A percentile compares a stretch with the other conserved stretches of the same genome.
Conservation (phyloP, 2,888 invertebrate genomes). For the Hydropsyche betteni region DNA sequence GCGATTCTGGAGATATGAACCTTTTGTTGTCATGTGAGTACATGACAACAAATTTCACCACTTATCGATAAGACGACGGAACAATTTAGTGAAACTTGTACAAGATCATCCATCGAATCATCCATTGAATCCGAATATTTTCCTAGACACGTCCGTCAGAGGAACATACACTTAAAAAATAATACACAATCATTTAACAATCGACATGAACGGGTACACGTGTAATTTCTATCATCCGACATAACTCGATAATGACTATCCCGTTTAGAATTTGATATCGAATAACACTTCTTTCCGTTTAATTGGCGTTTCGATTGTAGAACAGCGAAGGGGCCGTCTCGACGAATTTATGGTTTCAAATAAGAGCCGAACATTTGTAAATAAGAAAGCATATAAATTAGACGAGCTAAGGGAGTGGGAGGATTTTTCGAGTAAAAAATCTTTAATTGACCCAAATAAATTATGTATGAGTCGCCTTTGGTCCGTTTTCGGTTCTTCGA, state of each 20-base stretch:
- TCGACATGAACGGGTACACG: background rate
- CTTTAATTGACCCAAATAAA: constrained; percentile 48
- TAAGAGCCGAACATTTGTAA: constrained; percentile 46
- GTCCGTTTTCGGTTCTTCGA: background rate
- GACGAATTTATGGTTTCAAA: constrained; percentile 45
- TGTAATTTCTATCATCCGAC: constrained; percentile 2
- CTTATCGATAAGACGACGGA: too few species aligned
- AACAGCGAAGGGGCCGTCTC: constrained; percentile 40
- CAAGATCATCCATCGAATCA: too few species aligned
- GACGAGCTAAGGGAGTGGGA: constrained; percentile 5
- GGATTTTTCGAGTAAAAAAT: constrained; percentile 37
- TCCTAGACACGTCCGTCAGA: too few species aligned
- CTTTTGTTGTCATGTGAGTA: too few species aligned
- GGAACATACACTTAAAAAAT: too few species aligned
- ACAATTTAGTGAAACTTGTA: too few species aligned
- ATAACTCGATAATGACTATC: constrained; percentile 6
- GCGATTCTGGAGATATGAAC: too few species aligned
- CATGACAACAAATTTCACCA: too few species aligned
- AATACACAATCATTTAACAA: too few species aligned
- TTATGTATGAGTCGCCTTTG: constrained; percentile 39
- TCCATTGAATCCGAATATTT: too few species aligned
- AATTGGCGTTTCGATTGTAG: constrained; percentile 37
- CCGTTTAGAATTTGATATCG: constrained; percentile 33
- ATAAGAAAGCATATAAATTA: constrained; percentile 46
- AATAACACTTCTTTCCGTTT: constrained; percentile 28